Conservation (phyloP, 1,140 invertebrate species). For the Lasaia peninsularis region DNA sequence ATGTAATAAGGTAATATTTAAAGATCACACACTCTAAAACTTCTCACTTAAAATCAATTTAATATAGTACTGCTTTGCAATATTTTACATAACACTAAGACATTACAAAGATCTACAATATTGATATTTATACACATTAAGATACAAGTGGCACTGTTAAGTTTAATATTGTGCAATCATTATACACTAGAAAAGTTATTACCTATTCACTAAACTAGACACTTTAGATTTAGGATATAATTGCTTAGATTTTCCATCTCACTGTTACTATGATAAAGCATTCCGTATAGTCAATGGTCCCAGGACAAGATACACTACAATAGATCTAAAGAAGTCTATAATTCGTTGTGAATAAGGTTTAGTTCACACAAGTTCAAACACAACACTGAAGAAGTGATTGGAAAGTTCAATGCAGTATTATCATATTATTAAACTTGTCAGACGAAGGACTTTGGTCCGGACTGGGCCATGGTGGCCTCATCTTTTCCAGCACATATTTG, state of each 20-base stretch:
- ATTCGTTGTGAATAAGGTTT: constrained; percentile 38
- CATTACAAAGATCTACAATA: constrained; percentile 20
- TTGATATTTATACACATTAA: constrained; percentile 24
- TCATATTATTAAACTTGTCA: constrained; percentile 12
- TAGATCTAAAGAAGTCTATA: constrained; percentile 31
- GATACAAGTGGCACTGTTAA: constrained; percentile 57
- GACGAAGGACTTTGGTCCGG: constrained; percentile 54
- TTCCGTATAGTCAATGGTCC: constrained; percentile 62
- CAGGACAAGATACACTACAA: constrained; percentile 56
- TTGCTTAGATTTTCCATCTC: constrained; percentile 3
- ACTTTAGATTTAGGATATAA: constrained; percentile 14
- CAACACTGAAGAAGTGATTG: constrained; percentile 18
- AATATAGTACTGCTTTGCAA: constrained; percentile 2
- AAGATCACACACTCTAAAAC: constrained; percentile 8
- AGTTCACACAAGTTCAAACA: constrained; percentile 19
- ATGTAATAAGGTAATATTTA: neutral
- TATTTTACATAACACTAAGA: neutral
- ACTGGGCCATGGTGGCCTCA: constrained; percentile 60
- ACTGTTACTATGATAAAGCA: constrained; percentile 30
- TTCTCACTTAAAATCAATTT: too few species aligned
- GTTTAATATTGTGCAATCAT: constrained; percentile 62
- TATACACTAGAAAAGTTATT: constrained; percentile 41
- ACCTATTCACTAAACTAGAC: constrained; percentile 5
- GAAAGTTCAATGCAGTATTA: constrained; percentile 30
- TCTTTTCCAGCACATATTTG: constrained; percentile 69